Conservation (phyloP, 1,140 invertebrate genomes). For the Zaprionus ornatus region DNA sequence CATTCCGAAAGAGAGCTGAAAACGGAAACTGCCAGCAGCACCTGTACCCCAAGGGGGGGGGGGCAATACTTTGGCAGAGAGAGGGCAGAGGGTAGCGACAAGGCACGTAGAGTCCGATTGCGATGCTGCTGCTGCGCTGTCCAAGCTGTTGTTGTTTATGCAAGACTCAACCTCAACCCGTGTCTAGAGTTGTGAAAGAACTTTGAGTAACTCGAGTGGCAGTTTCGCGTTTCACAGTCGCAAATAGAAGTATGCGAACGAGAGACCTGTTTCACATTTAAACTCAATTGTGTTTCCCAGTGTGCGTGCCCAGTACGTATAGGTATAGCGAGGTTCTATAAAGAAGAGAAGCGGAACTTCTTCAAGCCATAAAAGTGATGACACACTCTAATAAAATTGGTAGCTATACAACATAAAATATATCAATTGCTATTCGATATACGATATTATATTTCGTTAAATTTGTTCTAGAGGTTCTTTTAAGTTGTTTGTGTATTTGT, state of each 20-base stretch:
- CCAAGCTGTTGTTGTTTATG: conserved; percentile 34
- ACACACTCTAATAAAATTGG: not conserved
- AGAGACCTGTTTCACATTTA: not conserved
- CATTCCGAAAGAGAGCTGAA: conserved; percentile 32
- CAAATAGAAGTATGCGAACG: conserved; percentile 16
- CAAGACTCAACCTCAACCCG: conserved; percentile 45
- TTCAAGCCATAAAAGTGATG: not conserved
- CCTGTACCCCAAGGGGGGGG: conserved; percentile 11
- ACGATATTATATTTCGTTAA: not conserved
- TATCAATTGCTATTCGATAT: not conserved
- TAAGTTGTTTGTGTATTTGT: not conserved
- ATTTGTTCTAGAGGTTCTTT: not conserved
- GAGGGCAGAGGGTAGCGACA: not conserved
- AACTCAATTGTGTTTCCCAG: not conserved
- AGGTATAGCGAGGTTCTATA: not conserved
- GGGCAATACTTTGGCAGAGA: not conserved
- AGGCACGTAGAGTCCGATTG: conserved; percentile 49
- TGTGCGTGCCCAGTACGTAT: not conserved
- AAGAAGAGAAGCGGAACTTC: not conserved
- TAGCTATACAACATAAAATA: not conserved
- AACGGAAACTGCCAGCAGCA: conserved; percentile 39
- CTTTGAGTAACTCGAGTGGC: conserved; percentile 36
- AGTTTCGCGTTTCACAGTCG: conserved; percentile 23
- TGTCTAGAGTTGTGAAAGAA: conserved; percentile 40
- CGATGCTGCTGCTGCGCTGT: conserved; percentile 10